Conservation (phyloP, 2,797 vertebrate genomes). For the Bucorvus abyssinicus region DNA sequence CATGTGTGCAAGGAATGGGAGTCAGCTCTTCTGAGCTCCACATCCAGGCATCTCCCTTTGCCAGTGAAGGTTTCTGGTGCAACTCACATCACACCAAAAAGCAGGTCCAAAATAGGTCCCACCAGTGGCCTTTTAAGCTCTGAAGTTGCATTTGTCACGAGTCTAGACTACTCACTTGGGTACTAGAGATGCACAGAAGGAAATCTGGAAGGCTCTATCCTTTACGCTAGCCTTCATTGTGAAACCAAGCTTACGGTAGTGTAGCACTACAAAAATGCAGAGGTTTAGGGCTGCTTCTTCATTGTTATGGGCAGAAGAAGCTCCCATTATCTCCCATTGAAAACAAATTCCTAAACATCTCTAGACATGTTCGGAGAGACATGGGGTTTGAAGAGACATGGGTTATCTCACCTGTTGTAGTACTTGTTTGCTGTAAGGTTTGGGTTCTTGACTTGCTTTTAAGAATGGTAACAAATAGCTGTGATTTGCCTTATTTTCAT, state of each 20-base stretch:
- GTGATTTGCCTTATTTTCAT: neutral
- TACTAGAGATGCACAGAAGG: neutral
- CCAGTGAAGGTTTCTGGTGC: neutral
- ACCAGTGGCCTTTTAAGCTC: neutral
- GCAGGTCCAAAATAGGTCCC: neutral
- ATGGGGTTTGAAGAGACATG: too few relatives aligned
- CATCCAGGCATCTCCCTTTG: neutral
- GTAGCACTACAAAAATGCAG: neutral
- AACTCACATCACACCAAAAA: neutral
- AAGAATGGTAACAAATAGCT: neutral
- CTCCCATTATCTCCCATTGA: neutral
- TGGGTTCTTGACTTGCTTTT: neutral
- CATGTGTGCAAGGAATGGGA: neutral
- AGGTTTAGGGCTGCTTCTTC: neutral
- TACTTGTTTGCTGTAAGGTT: neutral
- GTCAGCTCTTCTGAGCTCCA: neutral
- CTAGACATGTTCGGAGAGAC: neutral
- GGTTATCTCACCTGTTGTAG: neutral
- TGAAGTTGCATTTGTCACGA: neutral
- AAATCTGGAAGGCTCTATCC: neutral
- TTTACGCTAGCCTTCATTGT: neutral
- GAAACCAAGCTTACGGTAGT: neutral
- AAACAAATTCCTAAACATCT: neutral
- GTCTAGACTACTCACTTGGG: neutral
- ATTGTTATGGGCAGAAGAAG: neutral